Conservation (phyloP, 2,888 invertebrate genomes). For the Leucophora obtusa region DNA sequence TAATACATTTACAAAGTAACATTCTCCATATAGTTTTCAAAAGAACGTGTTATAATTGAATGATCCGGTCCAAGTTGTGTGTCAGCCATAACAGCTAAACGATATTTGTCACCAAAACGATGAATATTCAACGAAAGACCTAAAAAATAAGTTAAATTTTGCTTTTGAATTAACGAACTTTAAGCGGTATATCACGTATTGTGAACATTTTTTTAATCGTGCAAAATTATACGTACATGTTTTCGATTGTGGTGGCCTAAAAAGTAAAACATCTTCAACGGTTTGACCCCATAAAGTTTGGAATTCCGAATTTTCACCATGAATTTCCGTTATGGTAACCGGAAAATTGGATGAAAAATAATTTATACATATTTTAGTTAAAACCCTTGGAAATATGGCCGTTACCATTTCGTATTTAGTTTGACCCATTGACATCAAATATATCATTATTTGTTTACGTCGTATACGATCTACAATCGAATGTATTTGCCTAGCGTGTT, state of each 20-base stretch:
- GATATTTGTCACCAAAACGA: slow-evolving; percentile 75
- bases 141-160: slow-evolving; percentile 48
- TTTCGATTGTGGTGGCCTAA: slow-evolving; percentile 78
- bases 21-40: slow-evolving; percentile 75
- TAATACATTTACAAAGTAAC: slow-evolving; percentile 61
- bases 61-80: slow-evolving; percentile 77
- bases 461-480: slow-evolving; percentile 73
- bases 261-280: slow-evolving; percentile 76
- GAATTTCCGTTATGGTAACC: slow-evolving; percentile 77
- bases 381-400: slow-evolving; percentile 73
- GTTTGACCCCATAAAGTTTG: slow-evolving; percentile 75
- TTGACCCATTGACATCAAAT: slow-evolving; percentile 76
- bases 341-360: slow-evolving; percentile 77
- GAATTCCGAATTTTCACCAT: slow-evolving; percentile 73
- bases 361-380: slow-evolving; percentile 77
- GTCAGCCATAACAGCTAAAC: slow-evolving; percentile 77
- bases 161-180: too few relatives aligned
- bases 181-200: too few relatives aligned
- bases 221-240: slow-evolving; percentile 70
- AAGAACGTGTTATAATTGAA: slow-evolving; percentile 73
- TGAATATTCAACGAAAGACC: slow-evolving; percentile 77
- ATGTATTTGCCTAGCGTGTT: slow-evolving; percentile 72
- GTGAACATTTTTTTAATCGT: too few relatives aligned
- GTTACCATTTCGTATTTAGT: slow-evolving; percentile 76
- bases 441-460: slow-evolving; percentile 75